These are phyloP conservation scores for Neomicropteryx cornuta DNA, from an alignment of 1,140 invertebrate species.

Conservation along the genomic window DNA sequence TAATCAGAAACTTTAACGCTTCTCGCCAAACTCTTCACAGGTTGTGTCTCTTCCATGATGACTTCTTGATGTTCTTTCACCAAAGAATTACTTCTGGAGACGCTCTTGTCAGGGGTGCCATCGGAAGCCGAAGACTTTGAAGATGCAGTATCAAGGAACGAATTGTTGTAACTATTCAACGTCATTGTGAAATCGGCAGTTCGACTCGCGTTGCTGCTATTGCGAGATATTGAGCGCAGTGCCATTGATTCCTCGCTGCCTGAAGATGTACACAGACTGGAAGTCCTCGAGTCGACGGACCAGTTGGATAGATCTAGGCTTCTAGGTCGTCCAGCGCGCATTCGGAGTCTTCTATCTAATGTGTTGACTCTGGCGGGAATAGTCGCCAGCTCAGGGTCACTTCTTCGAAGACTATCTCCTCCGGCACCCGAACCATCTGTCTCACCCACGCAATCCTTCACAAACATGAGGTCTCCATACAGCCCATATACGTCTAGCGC, in stretches of 20 bases:
- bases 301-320: constrained; percentile 77
- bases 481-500: constrained; percentile 78
- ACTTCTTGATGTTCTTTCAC: constrained; percentile 19
- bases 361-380: constrained; percentile 73
- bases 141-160: constrained; percentile 27
- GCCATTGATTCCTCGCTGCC: constrained; percentile 72
- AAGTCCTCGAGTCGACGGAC: constrained; percentile 77
- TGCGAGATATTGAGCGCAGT: constrained; percentile 53
- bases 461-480: constrained; percentile 81
- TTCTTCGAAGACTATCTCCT: constrained; percentile 62
- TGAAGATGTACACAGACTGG: constrained; percentile 67
- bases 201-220: constrained; percentile 59
- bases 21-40: constrained; percentile 19
- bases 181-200: too few species aligned
- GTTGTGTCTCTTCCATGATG: constrained; percentile 14
- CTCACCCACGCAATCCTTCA: constrained; percentile 77
- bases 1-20: constrained; percentile 31
- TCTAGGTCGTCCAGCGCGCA: constrained; percentile 68
- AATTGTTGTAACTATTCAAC: constrained; percentile 22
- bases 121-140: constrained; percentile 24
- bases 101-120: constrained; percentile 20
- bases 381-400: constrained; percentile 71
- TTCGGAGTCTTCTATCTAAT: constrained; percentile 61
- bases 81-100: constrained; percentile 27
- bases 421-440: constrained; percentile 56